Evolutionary conservation across 2,113 vertebrate species (phyloP), one percentile per base, ranked within the genome.

Genomic region (Saccopteryx leptura): DNA sequence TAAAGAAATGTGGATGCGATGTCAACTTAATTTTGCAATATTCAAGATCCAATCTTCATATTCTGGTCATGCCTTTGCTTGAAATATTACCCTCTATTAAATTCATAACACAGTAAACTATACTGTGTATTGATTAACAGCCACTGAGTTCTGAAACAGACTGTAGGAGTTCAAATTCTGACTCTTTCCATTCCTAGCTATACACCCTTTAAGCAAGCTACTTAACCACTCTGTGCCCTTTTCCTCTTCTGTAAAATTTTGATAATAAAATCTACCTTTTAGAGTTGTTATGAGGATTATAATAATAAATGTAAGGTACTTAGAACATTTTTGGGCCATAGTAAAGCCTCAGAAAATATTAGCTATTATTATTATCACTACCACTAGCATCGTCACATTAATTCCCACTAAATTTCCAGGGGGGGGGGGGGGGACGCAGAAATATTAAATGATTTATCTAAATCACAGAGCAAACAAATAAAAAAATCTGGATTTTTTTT

Each of bases 61-160:
- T 88, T 94, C 66, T 84, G 11, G 18, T 69, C 90, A 95, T n/a
- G 81, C 0, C 58, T 60, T 93, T 78, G 92, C 39, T 81, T 97
- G 91, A 96, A 92, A 90, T 75, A 90, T 17, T 88, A 71, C 26
- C 76, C n/a, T 89, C 79, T 91, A 81, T 68, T 93, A 93, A 93
- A 94, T 56, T 88, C 39, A 68, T 72, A 90, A 92, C 52, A 74
- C 17, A 95, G 78, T 95, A 88, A 95, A 87, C 54, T 96, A 14
- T 75, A 91, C 75, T 80, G 52, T 74, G 7, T 19, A 93, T 83
- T 91, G 19, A 96, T 78, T 86, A 97, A 96, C 26, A 91, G 72
- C 13, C 71, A 65, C 3, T 39, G 24, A 96, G 81, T 94, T 94
- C 91, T 90, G 54, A 95, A 92, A 79, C 10, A 92, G 48, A 92